Percentiles rank a stretch among this genome's conserved stretches.
Conservation (phyloP, 1,140 invertebrate genomes). For the Probaryconus sp. region DNA sequence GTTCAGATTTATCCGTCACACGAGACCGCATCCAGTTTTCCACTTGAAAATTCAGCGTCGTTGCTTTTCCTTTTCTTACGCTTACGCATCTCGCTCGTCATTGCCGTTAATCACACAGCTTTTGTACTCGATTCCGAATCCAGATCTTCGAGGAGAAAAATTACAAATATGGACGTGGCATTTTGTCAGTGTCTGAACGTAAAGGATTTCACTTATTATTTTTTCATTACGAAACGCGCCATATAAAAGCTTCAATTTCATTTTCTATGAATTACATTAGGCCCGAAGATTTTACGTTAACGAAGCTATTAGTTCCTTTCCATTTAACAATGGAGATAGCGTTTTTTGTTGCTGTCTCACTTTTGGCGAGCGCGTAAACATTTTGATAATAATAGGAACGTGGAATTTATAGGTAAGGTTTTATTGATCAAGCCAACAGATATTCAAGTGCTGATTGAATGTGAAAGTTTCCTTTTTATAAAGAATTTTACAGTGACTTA, state of each 20-base stretch:
- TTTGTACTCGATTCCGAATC: constrained; percentile 10
- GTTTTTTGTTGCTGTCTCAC: not conserved
- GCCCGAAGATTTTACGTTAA: constrained; percentile 11
- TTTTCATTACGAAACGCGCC: constrained; percentile 16
- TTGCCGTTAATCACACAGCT: constrained; percentile 52
- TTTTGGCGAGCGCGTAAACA: too few species aligned
- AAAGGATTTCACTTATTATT: constrained; percentile 30
- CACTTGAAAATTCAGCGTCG: constrained; percentile 18
- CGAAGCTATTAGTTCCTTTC: constrained; percentile 14
- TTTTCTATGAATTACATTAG: constrained; percentile 27
- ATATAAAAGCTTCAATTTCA: constrained; percentile 25
- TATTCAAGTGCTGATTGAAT: too few species aligned
- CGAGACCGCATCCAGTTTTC: constrained; percentile 48
- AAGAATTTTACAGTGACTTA: too few species aligned
- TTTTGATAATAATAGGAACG: too few species aligned
- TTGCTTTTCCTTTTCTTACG: constrained; percentile 55
- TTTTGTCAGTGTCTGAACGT: constrained; percentile 26
- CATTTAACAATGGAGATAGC: constrained; percentile 7
- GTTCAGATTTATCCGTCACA: constrained; percentile 56
- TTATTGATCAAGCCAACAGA: too few species aligned
- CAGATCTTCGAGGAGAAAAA: constrained; percentile 10
- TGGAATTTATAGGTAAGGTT: too few species aligned
- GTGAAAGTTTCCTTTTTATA: too few species aligned
- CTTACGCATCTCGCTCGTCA: constrained; percentile 51
- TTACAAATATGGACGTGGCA: constrained; percentile 11